These are phyloP conservation scores for Thripadectes ignobilis DNA, from an alignment of 2,797 vertebrate genomes.

Conservation along the genomic window DNA sequence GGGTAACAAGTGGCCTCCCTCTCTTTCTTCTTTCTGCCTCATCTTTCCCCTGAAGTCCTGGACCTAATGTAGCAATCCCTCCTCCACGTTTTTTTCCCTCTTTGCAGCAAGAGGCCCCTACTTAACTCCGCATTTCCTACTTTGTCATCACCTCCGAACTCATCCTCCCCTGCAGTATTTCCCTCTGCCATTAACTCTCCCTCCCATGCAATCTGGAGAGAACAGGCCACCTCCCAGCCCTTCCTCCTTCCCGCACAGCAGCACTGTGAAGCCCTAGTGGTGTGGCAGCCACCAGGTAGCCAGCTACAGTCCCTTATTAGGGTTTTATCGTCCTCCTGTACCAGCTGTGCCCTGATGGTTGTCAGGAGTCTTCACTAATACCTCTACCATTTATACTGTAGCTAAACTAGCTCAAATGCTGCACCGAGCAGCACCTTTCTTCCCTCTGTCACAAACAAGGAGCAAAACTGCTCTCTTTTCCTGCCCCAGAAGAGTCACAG, in stretches of 20 bases:
- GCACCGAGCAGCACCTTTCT: neutral
- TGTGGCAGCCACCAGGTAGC: neutral
- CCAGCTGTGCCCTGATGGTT: neutral
- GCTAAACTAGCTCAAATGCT: neutral
- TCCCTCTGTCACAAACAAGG: neutral
- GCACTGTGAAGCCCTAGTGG: neutral
- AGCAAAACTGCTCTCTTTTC: neutral
- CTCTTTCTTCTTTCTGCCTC: neutral
- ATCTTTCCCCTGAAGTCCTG: neutral
- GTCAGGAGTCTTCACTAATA: neutral
- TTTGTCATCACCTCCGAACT: constrained; percentile 25
- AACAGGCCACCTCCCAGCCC: constrained; percentile 2
- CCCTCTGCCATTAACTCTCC: neutral
- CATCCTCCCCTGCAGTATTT: constrained; percentile 16
- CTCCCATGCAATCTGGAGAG: neutral
- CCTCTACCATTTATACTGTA: neutral
- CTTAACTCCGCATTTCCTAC: constrained; percentile 2
- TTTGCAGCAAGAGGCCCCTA: neutral
- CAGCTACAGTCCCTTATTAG: neutral
- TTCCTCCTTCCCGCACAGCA: neutral
- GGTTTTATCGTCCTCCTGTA: neutral
- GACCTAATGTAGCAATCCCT: neutral
- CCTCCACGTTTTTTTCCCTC: neutral
- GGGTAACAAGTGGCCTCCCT: constrained; percentile 30
- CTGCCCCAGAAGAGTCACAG: neutral